Base-by-base conservation (phyloP, 2,113 vertebrate genomes). In the Chaenogobius annularis region DNA sequence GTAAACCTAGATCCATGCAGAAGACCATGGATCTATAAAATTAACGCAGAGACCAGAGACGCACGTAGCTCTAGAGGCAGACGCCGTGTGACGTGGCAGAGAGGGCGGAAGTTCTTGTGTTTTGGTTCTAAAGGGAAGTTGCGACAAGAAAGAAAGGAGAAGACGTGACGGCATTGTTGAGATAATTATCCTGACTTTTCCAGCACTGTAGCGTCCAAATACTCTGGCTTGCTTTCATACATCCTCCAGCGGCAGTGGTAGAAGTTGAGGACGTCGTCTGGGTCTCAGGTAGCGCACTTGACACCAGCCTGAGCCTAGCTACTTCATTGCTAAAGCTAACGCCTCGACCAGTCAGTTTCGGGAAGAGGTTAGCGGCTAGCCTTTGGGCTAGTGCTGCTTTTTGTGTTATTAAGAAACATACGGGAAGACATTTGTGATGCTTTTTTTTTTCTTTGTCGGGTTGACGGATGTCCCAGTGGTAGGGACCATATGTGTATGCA, bases 101-200 rank as follows among this genome's bases (percentile, higher is more conserved):
- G 56, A 55, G 85, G 88, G 88, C 92, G 93, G 93, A 93, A 94
- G 90, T 83, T 79, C 67, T 83, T 93, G 92, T 94, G 93, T 94
- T 94, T 94, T 93, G 93, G 90, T 94, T 94, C 89, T 86, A 78
- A 92, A 88, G 88, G 93, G 92, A 94, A 93, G 92, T 93, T 90
- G 90, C 88, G 88, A 93, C 88, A 91, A 90, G 85, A 91, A 92
- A 90, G 86, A 90, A 91, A 91, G 91, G 87, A 93, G 90, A 90
- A 87, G 89, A 93, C 91, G 90, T 89, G 89, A 91, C 91, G 79
- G 89, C 85, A 76, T 87, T 90, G 86, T 85, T 87, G 85, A 89
- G 87, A 91, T 88, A 76, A 73, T 79, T 82, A 75, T 78, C 26
- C 76, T 78, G 72, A 65, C 72, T 66, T 62, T 63, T 61, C 54